phyloP scores from a whole-genome alignment of 2,113 vertebrate species.

The Nymphicus hollandicus region DNA sequence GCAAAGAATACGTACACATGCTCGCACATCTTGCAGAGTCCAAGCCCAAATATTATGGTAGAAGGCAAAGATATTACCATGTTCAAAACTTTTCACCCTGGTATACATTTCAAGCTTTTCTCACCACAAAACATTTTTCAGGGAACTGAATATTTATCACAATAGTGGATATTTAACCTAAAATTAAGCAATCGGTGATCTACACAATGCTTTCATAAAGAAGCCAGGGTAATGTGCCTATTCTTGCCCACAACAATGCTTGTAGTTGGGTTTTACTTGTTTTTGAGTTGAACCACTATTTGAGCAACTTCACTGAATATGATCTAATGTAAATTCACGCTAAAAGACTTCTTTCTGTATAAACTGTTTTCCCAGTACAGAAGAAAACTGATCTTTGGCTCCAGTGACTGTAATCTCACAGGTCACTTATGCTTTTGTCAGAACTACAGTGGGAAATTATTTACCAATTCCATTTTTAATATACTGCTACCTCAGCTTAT shows the following conservation, averaged over 20 bases:
- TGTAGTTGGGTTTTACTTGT: neutral
- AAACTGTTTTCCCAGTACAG: neutral
- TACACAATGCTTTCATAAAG: neutral
- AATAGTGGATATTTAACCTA: neutral
- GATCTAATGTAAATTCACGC: neutral
- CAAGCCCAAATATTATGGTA: neutral
- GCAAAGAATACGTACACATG: rapidly evolving
- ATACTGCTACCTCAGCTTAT: neutral
- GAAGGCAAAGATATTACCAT: neutral
- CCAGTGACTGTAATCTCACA: neutral
- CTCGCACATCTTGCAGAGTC: neutral
- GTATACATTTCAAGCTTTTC: neutral
- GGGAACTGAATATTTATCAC: neutral
- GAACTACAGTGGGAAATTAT: neutral
- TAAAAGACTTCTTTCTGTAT: neutral
- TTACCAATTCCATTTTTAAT: neutral
- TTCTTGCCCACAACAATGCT: neutral
- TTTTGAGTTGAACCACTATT: neutral
- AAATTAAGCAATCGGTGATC: neutral
- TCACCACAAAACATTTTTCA: neutral
- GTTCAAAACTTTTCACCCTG: neutral
- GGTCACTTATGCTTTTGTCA: neutral
- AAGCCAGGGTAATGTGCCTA: neutral
- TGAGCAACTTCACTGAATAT: neutral
- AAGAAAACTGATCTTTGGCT: neutral